Conservation (phyloP, 2,888 invertebrate species). For the Sarcophaga subvicina region DNA sequence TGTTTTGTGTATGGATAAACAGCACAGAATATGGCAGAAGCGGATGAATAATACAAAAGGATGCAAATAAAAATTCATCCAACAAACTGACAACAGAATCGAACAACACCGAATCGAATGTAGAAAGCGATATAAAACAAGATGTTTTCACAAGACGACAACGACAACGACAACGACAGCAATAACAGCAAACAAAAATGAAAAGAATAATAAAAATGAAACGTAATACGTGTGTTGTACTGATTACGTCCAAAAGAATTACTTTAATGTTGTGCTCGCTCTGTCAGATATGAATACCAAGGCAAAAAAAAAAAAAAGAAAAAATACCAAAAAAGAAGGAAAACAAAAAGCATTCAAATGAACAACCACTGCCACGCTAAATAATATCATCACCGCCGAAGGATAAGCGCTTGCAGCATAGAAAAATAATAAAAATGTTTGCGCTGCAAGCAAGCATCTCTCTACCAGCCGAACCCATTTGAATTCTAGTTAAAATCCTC, state of each 20-base stretch:
- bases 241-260: constrained; percentile 52
- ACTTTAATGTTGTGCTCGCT: constrained; percentile 41
- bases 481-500: constrained; percentile 9
- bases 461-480: constrained; percentile 17
- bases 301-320: too few relatives aligned
- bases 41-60: constrained; percentile 9
- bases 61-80: constrained; percentile 26
- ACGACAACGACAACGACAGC: neutral
- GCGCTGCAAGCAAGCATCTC: constrained; percentile 3
- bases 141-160: neutral
- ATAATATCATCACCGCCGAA: neutral
- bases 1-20: constrained; percentile 2
- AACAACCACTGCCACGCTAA: constrained; percentile 1
- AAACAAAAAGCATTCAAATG: constrained; percentile 23
- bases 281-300: constrained; percentile 36
- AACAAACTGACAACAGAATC: constrained; percentile 33
- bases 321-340: too few relatives aligned
- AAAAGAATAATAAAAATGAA: constrained; percentile 8
- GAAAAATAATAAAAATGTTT: constrained; percentile 1
- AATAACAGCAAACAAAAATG: neutral
- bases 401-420: neutral
- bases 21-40: constrained; percentile 16
- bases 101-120: neutral
- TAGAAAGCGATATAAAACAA: neutral
- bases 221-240: constrained; percentile 27